Conservation (phyloP, 30 jellyfish, hydroid and myxozoan genomes). For the Hydractinia symbiolongicarpus region DNA sequence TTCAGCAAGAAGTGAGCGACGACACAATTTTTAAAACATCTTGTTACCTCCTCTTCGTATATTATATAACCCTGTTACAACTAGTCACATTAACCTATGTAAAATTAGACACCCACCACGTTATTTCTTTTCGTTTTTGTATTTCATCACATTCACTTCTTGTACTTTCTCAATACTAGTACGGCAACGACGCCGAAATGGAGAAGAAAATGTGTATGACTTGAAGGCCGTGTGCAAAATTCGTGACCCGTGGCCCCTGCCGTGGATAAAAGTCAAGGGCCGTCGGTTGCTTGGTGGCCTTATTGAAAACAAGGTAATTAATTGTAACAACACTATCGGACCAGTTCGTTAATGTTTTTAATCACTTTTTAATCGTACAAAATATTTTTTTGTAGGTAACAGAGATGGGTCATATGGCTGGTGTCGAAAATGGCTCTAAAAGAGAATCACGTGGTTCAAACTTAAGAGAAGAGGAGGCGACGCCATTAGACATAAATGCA, state of each 20-base stretch:
- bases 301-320: slow-evolving; percentile 30
- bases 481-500: slow-evolving; percentile 26
- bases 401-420: slow-evolving; percentile 35
- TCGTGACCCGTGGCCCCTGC: slow-evolving; percentile 52
- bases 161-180: background rate
- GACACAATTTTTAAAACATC: no score
- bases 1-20: no score
- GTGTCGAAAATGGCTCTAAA: slow-evolving; percentile 17
- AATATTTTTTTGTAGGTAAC: slow-evolving; percentile 19
- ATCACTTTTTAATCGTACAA: background rate
- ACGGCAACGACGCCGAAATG: slow-evolving; percentile 30
- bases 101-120: no score
- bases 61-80: no score
- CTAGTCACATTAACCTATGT: no score
- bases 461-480: slow-evolving; percentile 12
- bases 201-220: slow-evolving; percentile 38
- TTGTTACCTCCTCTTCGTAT: no score
- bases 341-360: background rate
- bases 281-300: slow-evolving; percentile 35
- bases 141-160: background rate
- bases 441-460: slow-evolving; percentile 25
- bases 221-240: slow-evolving; percentile 34
- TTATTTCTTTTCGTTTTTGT: no score
- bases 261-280: slow-evolving; percentile 37
- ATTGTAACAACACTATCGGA: background rate